These are phyloP conservation scores for Mormyrops boulengeri DNA, from an alignment of 2,797 vertebrate genomes.

Conservation along the genomic window DNA sequence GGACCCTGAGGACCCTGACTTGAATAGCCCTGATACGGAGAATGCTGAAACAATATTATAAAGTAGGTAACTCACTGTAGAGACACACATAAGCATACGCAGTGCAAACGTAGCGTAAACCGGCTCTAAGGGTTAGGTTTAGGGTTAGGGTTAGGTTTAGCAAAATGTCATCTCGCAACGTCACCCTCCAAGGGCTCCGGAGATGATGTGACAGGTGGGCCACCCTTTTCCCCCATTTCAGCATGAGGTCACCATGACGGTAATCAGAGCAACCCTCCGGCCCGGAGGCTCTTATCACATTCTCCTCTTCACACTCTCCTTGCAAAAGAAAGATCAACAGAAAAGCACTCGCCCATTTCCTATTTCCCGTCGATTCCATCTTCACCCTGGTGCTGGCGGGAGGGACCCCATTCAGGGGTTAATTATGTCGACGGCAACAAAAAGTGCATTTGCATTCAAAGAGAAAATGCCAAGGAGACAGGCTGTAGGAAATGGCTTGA, in stretches of 20 bases:
- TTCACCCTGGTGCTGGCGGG: not conserved
- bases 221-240: not conserved
- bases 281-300: not conserved
- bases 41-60: not conserved
- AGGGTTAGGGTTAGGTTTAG: not conserved
- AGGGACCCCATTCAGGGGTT: not conserved
- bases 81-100: not conserved
- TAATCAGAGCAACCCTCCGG: not conserved
- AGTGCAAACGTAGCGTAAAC: not conserved
- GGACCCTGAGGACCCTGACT: not conserved
- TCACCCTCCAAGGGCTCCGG: not conserved
- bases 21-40: not conserved
- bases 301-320: not conserved
- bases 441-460: not conserved
- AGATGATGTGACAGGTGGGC: not conserved
- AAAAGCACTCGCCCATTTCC: not conserved
- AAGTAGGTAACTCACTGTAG: not conserved
- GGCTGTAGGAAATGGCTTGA: not conserved
- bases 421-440: not conserved
- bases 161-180: not conserved
- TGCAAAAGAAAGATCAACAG: not conserved
- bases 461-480: not conserved
- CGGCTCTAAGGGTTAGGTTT: not conserved
- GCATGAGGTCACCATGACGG: not conserved
- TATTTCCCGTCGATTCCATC: not conserved